phyloP scores from a whole-genome alignment of 92 coral and sea anemone species.

The Heliopora coerulea region DNA sequence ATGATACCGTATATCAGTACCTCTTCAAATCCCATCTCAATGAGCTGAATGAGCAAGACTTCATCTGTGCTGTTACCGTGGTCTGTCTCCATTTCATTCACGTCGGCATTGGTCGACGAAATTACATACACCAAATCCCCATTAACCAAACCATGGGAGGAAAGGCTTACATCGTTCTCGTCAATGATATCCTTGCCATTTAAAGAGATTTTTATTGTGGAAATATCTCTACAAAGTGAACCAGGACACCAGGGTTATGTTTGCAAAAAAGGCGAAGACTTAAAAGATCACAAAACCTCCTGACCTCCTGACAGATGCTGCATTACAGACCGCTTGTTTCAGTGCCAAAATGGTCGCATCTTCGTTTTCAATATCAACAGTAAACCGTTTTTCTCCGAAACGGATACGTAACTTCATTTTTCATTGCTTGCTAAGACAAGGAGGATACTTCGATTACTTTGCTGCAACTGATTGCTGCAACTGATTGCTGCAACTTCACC shows the following conservation, averaged over 20 bases:
- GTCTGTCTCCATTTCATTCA: neutral
- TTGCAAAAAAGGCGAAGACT: too few species aligned
- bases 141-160: conserved; percentile 30
- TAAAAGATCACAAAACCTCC: too few species aligned
- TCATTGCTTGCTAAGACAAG: neutral
- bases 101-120: neutral
- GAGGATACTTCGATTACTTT: neutral
- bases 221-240: conserved; percentile 14
- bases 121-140: conserved; percentile 25
- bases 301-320: conserved; percentile 20
- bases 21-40: conserved; percentile 54
- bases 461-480: too few species aligned
- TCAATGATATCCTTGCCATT: conserved; percentile 30
- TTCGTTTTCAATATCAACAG: conserved; percentile 17
- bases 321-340: conserved; percentile 25
- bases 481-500: too few species aligned
- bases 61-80: neutral
- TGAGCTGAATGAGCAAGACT: conserved; percentile 22
- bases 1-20: neutral
- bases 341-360: conserved; percentile 11
- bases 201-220: conserved; percentile 12
- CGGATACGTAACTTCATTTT: conserved; percentile 36
- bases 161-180: conserved; percentile 1
- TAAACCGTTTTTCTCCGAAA: conserved; percentile 21
- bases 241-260: too few species aligned